Base-by-base conservation (phyloP, 1,140 invertebrate genomes). In the Formica exsecta region DNA sequence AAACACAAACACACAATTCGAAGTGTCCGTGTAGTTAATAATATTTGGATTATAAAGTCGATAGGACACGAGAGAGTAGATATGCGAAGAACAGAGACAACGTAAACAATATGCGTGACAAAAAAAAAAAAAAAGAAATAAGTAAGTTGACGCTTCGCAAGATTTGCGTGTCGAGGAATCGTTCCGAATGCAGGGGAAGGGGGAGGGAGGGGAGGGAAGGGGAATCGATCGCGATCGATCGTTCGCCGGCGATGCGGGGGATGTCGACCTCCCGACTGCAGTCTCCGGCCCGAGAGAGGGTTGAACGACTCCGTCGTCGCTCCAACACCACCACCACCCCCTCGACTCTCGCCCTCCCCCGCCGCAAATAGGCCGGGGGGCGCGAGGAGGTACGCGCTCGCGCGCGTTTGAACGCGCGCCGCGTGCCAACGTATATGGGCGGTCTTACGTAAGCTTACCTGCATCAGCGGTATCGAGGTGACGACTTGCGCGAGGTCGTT, bases 371-470 rank as follows among this genome's bases (percentile, higher is more conserved):
- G 77, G 77, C n/a, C 77, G 65, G 59, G 51, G n/a, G 77, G 36
- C 48, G 11, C 44, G 44, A 48, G 44, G 64, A 41, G 48, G 61
- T 80, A 16, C 19, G 29, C 25, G 29, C 61, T 32, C n/a, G 25
- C 48, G 25, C 36, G 19, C 19, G 22, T 19, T 41, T 41, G 9
- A 11, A 44, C 29, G 8, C 54, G 73, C 2, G 2, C n/a, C 36
- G 16, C 61, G 36, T 57, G 8, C 57, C 54, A 44, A n/a, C 7
- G 11, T 44, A 13, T 64, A 54, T 22, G 25, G 25, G 3, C 79
- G 25, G 36, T 54, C 22, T 44, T 91, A 91, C 57, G 76, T 91
- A 91, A 91, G 32, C 88, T 91, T 79, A 92, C 91, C 91, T 92
- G 91, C 91, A 92, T 92, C 84, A 92, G 32, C 66, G 89, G 88